A percentile compares a stretch with the other conserved stretches of the same genome.
Conservation (phyloP, 2,888 invertebrate genomes). For the Lithophane leautieri region DNA sequence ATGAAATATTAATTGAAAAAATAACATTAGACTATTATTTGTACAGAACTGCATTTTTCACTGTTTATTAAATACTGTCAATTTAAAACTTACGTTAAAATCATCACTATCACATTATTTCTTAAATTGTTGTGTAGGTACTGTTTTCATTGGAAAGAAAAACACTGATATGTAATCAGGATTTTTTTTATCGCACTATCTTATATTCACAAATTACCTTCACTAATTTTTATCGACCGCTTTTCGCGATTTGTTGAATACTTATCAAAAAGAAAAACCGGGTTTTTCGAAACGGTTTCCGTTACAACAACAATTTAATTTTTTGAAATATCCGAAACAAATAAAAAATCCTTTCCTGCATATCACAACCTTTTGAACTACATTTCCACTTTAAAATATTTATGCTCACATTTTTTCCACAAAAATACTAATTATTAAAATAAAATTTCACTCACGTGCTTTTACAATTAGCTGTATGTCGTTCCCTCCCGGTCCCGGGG, state of each 20-base stretch:
- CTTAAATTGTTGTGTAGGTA: constrained; percentile 8
- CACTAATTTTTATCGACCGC: constrained; percentile 40
- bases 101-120: constrained; percentile 7
- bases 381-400: constrained; percentile 15
- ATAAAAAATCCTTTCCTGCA: constrained; percentile 1
- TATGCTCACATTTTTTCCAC: not conserved
- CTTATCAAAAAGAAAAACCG: constrained; percentile 16
- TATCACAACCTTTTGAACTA: constrained; percentile 22
- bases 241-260: constrained; percentile 30
- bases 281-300: not conserved
- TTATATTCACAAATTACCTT: constrained; percentile 37
- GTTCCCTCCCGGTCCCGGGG: constrained; percentile 60
- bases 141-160: constrained; percentile 27
- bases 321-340: not conserved
- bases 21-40: constrained; percentile 39
- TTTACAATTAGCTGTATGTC: constrained; percentile 62
- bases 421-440: not conserved
- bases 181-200: constrained; percentile 54
- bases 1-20: constrained; percentile 41
- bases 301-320: not conserved
- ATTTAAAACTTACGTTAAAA: constrained; percentile 4
- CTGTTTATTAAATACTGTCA: not conserved
- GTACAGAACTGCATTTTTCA: constrained; percentile 46
- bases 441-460: constrained; percentile 57
- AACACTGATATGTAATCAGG: constrained; percentile 43